Percentiles rank a stretch among this genome's conserved stretches.
phyloP scores from a whole-genome alignment of 2,888 invertebrate genomes.

The Deilephila porcellus region DNA sequence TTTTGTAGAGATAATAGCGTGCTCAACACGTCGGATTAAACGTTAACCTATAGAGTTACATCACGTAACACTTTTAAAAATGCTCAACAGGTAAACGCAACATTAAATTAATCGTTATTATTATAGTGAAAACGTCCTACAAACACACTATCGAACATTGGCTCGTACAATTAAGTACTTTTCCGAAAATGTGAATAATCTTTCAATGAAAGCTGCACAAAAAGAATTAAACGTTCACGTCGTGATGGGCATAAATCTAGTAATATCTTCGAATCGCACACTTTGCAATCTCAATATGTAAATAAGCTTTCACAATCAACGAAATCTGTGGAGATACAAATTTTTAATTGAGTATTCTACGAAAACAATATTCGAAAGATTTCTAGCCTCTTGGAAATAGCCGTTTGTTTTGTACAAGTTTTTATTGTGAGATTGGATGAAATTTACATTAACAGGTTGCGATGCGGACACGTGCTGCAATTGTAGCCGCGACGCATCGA shows the following conservation, averaged over 20 bases:
- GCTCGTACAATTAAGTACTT: not conserved
- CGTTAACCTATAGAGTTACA: constrained; percentile 5
- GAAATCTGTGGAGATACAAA: not conserved
- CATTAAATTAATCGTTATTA: constrained; percentile 5
- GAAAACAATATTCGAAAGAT: constrained; percentile 7
- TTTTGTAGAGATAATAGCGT: not conserved
- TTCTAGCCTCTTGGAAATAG: not conserved
- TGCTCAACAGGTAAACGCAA: not conserved
- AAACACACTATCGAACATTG: not conserved
- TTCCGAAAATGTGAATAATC: constrained; percentile 16
- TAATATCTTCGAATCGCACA: constrained; percentile 4
- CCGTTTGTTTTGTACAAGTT: not conserved
- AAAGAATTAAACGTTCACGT: constrained; percentile 15
- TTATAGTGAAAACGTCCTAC: constrained; percentile 21
- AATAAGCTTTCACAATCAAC: constrained; percentile 26
- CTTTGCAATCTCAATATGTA: constrained; percentile 20
- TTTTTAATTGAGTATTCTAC: not conserved
- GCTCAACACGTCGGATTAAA: not conserved
- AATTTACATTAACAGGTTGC: constrained; percentile 37
- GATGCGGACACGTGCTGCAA: constrained; percentile 55
- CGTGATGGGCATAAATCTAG: not conserved
- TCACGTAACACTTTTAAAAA: constrained; percentile 3
- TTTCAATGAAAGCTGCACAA: constrained; percentile 10
- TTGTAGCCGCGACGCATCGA: constrained; percentile 43
- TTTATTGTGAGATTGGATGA: constrained; percentile 16